Base-by-base conservation (phyloP, 2,888 invertebrate species). In the Nephrocerus scutellatus region DNA sequence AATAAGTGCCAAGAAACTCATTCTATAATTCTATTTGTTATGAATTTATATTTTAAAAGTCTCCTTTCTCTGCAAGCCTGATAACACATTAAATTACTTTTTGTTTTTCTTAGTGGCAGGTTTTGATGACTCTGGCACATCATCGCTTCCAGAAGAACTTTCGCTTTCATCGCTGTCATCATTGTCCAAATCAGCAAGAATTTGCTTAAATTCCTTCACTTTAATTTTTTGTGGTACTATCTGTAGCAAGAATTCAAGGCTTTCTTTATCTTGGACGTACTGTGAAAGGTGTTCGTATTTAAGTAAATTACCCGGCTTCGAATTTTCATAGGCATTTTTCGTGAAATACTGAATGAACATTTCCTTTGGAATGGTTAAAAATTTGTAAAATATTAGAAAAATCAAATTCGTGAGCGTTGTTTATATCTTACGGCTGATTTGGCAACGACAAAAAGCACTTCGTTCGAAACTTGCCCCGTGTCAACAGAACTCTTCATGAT, bases 401-500 rank as follows among this genome's bases (percentile, higher is more conserved):
- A 28, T n/a, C 3, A 21, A 4, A n/a, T 10, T 23, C 10, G 10
- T 22, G 6, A 9, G 8, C 5, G 6, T 8, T 4, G 21, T 10
- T 5, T 6, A n/a, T 18, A 22, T 30, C 48, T 51, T 35, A 54
- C 56, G 2, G 63, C 57, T 15, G 62, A 54, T 36, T 58, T 63
- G 22, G 63, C 57, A 47, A 64, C 59, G 4, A 63, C 43, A 20
- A 58, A 57, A 1, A 66, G 48, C 0, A 60, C 65, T 41, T 66
- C 66, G 36, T 55, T 57, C 9, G 52, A 54, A 3, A 66, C 62
- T 16, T 55, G 53, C 1, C 64, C 66, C 1, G 65, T 63, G 38
- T 65, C 61, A 40, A 62, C 50, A 0, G 66, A 64, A 44, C 65
- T 66, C 44, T 63, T 65, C 64, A 66, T 66, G 22, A 66, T 66